Percentiles rank a stretch among this genome's conserved stretches.
Conservation (phyloP, 2,888 invertebrate species). For the Erannis defoliaria region DNA sequence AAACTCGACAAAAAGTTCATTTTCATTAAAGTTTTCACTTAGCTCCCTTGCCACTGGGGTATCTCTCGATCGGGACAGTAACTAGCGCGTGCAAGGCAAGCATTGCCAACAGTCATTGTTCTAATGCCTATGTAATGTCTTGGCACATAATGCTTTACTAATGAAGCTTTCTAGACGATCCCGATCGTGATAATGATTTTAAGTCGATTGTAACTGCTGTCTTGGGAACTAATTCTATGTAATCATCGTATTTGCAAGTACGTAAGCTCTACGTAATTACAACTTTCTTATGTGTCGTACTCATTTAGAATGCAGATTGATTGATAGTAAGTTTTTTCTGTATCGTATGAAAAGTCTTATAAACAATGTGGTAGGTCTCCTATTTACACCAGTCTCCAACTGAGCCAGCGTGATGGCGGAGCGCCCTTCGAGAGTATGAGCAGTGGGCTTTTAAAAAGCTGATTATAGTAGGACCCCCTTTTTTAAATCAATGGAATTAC, state of each 20-base stretch:
- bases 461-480: too few relatives aligned
- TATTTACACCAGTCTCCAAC: too few relatives aligned
- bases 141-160: slow-evolving; percentile 44
- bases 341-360: too few relatives aligned
- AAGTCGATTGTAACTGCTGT: slow-evolving; percentile 9
- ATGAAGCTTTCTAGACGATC: slow-evolving; percentile 47
- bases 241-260: neutral
- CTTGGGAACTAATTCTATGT: slow-evolving; percentile 5
- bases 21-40: slow-evolving; percentile 44
- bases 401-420: too few relatives aligned
- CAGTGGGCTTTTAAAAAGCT: too few relatives aligned
- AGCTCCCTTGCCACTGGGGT: slow-evolving; percentile 58
- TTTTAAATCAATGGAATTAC: too few relatives aligned
- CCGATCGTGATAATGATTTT: slow-evolving; percentile 11
- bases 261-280: too few relatives aligned
- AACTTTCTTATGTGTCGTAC: too few relatives aligned
- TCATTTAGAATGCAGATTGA: too few relatives aligned
- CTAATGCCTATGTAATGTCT: slow-evolving; percentile 44
- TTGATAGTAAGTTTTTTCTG: too few relatives aligned
- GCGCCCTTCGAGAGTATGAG: too few relatives aligned
- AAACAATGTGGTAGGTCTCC: too few relatives aligned
- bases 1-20: slow-evolving; percentile 46
- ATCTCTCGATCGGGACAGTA: slow-evolving; percentile 59
- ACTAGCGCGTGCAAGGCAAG: slow-evolving; percentile 75
- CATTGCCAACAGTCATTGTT: slow-evolving; percentile 67